Percentiles rank a stretch among this genome's conserved stretches.
These are phyloP conservation scores for Hofmannophila pseudospretella DNA, from an alignment of 2,888 invertebrate species.

Conservation along the genomic window DNA sequence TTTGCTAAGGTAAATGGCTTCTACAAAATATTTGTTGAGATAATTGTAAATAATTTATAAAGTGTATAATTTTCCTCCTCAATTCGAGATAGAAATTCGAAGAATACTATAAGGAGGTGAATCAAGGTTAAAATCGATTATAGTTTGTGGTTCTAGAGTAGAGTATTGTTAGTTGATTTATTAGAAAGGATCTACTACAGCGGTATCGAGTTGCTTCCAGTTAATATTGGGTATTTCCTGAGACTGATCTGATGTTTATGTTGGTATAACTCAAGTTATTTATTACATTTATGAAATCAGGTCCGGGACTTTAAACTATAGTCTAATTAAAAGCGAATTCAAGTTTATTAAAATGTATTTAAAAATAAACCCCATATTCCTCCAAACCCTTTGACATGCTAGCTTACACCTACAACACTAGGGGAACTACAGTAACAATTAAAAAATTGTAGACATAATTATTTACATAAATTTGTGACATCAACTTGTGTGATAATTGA, in stretches of 20 bases:
- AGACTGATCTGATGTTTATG: not conserved
- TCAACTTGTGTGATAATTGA: not conserved
- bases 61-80: not conserved
- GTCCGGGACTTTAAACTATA: not conserved
- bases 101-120: constrained; percentile 5
- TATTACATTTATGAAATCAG: not conserved
- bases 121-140: not conserved
- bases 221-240: not conserved
- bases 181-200: too few relatives aligned
- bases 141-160: too few relatives aligned
- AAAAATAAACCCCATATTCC: not conserved
- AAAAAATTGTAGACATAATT: constrained; percentile 2
- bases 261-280: too few relatives aligned
- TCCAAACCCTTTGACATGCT: constrained; percentile 3
- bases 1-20: not conserved
- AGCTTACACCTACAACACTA: constrained; percentile 5
- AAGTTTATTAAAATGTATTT: not conserved
- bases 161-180: too few relatives aligned
- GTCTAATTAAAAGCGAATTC: not conserved
- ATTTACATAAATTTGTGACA: constrained; percentile 12
- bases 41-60: not conserved
- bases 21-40: too few relatives aligned
- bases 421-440: constrained; percentile 3
- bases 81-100: not conserved
- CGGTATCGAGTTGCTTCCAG: too few relatives aligned